Base-by-base conservation (phyloP, 2,888 invertebrate species). In the Cremastinae sp. region DNA sequence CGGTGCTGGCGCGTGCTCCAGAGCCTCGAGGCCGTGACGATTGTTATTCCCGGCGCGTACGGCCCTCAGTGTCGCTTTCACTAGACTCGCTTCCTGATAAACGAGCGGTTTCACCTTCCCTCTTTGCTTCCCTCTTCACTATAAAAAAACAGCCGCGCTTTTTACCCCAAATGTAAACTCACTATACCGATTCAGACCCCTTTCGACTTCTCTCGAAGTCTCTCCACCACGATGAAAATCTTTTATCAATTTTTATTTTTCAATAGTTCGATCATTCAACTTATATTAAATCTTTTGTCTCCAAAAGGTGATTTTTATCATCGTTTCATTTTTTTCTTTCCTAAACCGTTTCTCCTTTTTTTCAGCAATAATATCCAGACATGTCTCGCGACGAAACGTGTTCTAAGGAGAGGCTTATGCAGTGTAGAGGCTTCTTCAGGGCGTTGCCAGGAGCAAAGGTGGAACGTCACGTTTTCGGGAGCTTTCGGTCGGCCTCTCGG, bases 41-140 rank as follows among this genome's bases (percentile, higher is more conserved):
- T 88, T 89, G 88, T 88, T 89, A 89, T 89, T 88, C 89, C 84
- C 82, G 79, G 80, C 81, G 85, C 87, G 88, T 88, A 84, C 84
- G 65, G 82, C 82, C 83, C 84, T 80, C 83, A 88, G 89, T 88
- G 89, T 89, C 89, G 88, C 88, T 89, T 89, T 89, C 88, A 88
- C 88, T 87, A 83, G 86, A 86, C 85, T 88, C 86, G 87, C 86
- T 87, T 86, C 84, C 88, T 89, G 89, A 89, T 89, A 89, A 89
- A 89, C 88, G 89, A 89, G 88, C 89, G 87, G 86, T 88, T 88
- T 86, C 83, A 80, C 83, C 83, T 68, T 47, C 56, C 58, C 37
- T 59, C 56, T 47, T 22, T n/a, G n/a, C 5, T 5, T 12, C 22
- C 22, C 12, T 47, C 22, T 18, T 22, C 41, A 51, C 39, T 64